These are phyloP conservation scores for Cacoxenus indagator DNA, from an alignment of 2,888 invertebrate genomes.

Conservation along the genomic window DNA sequence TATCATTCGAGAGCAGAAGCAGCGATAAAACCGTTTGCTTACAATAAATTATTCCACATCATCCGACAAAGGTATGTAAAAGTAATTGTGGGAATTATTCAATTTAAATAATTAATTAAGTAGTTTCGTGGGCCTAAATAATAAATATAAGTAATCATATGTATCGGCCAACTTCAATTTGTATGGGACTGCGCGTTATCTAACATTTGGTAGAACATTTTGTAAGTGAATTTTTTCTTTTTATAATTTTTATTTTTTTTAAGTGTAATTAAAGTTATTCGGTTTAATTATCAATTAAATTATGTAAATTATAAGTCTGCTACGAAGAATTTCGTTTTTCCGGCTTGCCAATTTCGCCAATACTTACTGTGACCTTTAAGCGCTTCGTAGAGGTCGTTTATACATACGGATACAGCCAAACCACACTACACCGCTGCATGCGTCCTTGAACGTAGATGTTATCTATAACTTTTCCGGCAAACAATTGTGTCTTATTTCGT, in stretches of 20 bases:
- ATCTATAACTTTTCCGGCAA: neutral
- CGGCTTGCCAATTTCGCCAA: conserved; percentile 32
- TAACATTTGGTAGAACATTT: conserved; percentile 39
- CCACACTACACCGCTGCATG: neutral
- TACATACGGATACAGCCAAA: neutral
- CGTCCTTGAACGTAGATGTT: neutral
- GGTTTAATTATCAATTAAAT: no score
- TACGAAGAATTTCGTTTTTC: conserved; percentile 28
- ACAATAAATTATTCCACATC: neutral
- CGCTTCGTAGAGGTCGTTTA: conserved; percentile 59
- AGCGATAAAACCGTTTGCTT: neutral
- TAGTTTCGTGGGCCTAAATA: no score
- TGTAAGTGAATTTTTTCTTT: conserved; percentile 19
- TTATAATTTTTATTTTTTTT: conserved; percentile 1
- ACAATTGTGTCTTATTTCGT: neutral
- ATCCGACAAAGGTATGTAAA: neutral
- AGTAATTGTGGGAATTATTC: neutral
- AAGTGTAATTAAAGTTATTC: neutral
- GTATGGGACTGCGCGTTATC: conserved; percentile 45
- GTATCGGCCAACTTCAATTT: no score
- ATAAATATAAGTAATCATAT: no score
- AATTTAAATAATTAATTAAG: neutral
- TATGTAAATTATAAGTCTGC: no score
- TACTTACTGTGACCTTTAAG: conserved; percentile 55
- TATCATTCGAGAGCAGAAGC: neutral